Percentiles rank a stretch among this genome's conserved stretches.
These are phyloP conservation scores for Donacobius atricapilla DNA, from an alignment of 2,113 vertebrate species.

Conservation along the genomic window DNA sequence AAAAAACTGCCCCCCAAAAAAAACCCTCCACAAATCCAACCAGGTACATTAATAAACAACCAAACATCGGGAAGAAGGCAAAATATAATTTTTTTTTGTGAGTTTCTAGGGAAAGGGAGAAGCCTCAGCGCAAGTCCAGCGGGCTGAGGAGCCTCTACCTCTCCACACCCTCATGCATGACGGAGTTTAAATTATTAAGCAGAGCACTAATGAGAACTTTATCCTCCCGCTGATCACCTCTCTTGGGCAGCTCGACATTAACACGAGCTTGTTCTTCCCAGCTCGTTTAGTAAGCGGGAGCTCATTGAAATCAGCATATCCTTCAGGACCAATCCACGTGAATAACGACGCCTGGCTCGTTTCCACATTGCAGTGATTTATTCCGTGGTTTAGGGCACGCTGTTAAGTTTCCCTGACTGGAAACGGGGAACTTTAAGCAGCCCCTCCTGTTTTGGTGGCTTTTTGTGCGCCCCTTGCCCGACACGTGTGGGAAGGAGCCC, in stretches of 20 bases:
- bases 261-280: background rate
- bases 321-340: background rate
- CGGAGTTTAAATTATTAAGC: background rate
- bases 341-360: background rate
- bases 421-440: too few relatives aligned
- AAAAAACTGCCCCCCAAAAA: background rate
- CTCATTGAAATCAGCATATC: background rate
- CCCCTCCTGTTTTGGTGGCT: background rate
- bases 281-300: slow-evolving; percentile 1
- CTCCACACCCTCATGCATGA: background rate
- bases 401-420: background rate
- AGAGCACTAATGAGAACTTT: background rate
- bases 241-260: slow-evolving; percentile 19
- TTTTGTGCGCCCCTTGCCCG: background rate
- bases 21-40: background rate
- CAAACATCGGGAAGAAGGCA: fast-evolving
- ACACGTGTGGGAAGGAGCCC: background rate
- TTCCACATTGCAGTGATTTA: background rate
- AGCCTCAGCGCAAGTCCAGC: background rate
- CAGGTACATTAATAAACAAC: fast-evolving
- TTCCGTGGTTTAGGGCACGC: background rate
- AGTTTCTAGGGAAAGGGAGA: background rate
- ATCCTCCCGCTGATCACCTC: slow-evolving; percentile 8
- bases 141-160: background rate
- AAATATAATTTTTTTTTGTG: fast-evolving